Evolutionary conservation across 2,113 vertebrate species (phyloP), one percentile per base, ranked within the genome.

Genomic region (Laticauda colubrina): DNA sequence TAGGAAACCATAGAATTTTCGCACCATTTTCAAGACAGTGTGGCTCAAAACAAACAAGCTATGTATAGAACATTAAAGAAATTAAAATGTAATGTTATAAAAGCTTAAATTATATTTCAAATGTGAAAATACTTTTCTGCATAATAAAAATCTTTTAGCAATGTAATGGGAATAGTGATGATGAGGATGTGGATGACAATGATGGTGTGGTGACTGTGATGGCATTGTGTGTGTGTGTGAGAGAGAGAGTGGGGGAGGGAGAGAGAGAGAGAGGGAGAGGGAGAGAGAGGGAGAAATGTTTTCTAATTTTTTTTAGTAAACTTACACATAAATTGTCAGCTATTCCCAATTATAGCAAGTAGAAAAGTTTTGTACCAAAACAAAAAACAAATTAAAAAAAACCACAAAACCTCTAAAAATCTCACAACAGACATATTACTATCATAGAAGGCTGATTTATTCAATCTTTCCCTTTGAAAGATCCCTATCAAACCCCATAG

Each of bases 321-420:
- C 5, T 8, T 75, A 39, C 2, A 39, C 64, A 5, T 14, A 85
- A 39, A 45, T 29, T 56, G 24, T 48, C 24, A 75, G 23, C 61
- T 75, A 89, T 56, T 89, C 24, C 59, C 87, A 56, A 89, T 24
- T 88, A 87, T 69, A 55, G 56, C 51, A 91, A 69, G 89, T 10
- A 18, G 95, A 90, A 39, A n/a, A 20, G 89, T 69, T 93, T 90
- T 90, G 4, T 15, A 51, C 5, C 2, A 94, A 92, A 64, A 85
- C 94, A 89, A 26, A 61, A 10, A 61, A 55, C 54, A 55, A 56
- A 20, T 56, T 5, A 18, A 51, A 51, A 51, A 48, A 51, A 51
- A 51, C 5, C 29, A 55, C 3, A 24, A 91, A 89, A 85, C 86
- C 64, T 53, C 51, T 57, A 10, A 96, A 87, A 96, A 95, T 91